Base-by-base conservation (phyloP, 2,888 invertebrate genomes). In the Cenopis cana region DNA sequence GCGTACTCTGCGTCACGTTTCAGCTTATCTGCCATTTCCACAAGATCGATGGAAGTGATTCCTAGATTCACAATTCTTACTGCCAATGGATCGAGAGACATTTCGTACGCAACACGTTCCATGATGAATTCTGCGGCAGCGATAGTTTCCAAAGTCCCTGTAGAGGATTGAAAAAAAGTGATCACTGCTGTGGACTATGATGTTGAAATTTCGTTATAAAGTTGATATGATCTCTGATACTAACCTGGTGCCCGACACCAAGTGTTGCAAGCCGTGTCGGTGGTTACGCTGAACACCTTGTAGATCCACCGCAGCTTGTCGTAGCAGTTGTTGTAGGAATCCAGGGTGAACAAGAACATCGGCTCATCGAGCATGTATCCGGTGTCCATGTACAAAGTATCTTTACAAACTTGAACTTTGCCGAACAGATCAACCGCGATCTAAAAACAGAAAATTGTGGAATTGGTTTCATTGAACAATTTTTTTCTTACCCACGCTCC, bases 41-140 rank as follows among this genome's bases (percentile, higher is more conserved):
- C 77, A 33, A 87, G 69, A 29, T 80, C 79, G 66, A 77, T 73
- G 29, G 73, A 52, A 41, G 61, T 66, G 4, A 56, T 41, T 3
- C 76, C 74, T 60, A 95, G 89, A 76, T 95, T 95, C 3, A 78
- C 78, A 54, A 92, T 75, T 73, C 91, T 85, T 0, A 95, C 93
- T 73, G 93, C 86, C 14, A 93, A 9, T 0, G 95, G 91, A 84
- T 95, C 95, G 76, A 91, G 90, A 9, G 88, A 85, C 11, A 91
- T 68, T 29, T 76, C 85, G 46, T 83, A 83, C 0, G 95, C 91
- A 73, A 95, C 94, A 74, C 95, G 95, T 66, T 95, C 95, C 94
- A 95, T 95, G 4, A 95, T 88, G 74, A 87, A 86, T 81, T 95
- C 95, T 36, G 89, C 86, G 81, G 94, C 87, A 8, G 88, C 92